Evolutionary conservation across 2,113 vertebrate genomes (phyloP).

Genomic region (Hylia prasina): DNA sequence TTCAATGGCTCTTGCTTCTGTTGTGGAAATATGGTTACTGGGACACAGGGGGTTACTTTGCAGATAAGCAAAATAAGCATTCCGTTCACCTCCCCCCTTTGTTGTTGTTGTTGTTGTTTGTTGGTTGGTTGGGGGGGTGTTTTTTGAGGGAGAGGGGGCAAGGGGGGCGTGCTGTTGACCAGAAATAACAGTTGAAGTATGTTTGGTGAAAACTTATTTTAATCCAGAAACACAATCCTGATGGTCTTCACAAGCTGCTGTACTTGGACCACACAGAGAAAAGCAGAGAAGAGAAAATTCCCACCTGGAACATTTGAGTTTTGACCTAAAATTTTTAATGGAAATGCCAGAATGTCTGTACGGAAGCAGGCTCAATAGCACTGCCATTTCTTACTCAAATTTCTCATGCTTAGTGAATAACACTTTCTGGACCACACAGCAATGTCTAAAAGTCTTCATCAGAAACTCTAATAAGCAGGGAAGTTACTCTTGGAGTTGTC

Average conservation of each 20-base stretch:
- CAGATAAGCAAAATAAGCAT: neutral
- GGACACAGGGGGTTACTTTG: no score
- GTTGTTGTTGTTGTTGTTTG: neutral
- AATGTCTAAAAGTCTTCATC: neutral
- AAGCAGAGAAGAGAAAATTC: neutral
- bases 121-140: fast-evolving
- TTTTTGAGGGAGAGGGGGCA: neutral
- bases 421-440: neutral
- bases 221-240: neutral
- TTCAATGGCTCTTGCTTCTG: neutral
- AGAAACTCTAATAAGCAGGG: neutral
- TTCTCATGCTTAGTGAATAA: neutral
- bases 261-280: neutral
- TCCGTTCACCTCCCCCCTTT: fast-evolving
- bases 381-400: neutral
- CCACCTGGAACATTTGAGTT: neutral
- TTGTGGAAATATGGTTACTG: neutral
- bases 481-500: neutral
- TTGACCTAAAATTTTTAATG: neutral
- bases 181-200: neutral
- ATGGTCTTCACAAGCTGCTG: neutral
- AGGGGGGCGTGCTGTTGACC: no score
- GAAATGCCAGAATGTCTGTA: neutral
- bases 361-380: neutral
- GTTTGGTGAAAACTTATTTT: neutral